These are phyloP conservation scores for Malurus elegans DNA, from an alignment of 2,113 vertebrate genomes.

Conservation along the genomic window DNA sequence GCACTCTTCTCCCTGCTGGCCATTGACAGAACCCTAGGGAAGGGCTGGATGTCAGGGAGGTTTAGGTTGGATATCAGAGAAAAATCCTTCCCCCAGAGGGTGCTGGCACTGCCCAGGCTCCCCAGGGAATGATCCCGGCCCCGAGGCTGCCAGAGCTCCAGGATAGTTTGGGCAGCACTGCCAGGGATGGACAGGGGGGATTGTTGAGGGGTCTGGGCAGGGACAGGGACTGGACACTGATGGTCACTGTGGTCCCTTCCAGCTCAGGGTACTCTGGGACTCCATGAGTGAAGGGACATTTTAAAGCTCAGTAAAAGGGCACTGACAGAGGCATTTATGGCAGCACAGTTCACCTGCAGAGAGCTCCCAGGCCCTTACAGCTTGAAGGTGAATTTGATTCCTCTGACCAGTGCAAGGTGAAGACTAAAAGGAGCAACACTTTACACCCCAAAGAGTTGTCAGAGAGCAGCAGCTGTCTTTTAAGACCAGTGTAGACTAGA, in stretches of 20 bases:
- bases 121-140: fast-evolving
- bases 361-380: fast-evolving
- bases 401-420: not conserved
- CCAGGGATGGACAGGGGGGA: not conserved
- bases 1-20: not conserved
- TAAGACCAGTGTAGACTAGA: constrained; percentile 16
- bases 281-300: not conserved
- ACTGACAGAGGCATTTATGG: fast-evolving
- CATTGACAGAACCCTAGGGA: not conserved
- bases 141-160: not conserved
- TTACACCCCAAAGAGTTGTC: not conserved
- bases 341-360: not conserved
- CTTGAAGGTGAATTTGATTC: not conserved
- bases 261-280: no score
- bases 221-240: fast-evolving
- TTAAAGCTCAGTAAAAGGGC: not conserved
- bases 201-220: not conserved
- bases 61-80: fast-evolving
- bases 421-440: not conserved
- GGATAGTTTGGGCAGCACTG: fast-evolving
- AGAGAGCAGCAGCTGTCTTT: constrained; percentile 22
- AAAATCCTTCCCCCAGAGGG: not conserved
- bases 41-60: fast-evolving
- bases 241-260: not conserved
- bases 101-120: not conserved